Percentiles rank a stretch among this genome's conserved stretches.
These are phyloP conservation scores for Myotis findleyi DNA, from an alignment of 2,797 vertebrate genomes.

Conservation along the genomic window DNA sequence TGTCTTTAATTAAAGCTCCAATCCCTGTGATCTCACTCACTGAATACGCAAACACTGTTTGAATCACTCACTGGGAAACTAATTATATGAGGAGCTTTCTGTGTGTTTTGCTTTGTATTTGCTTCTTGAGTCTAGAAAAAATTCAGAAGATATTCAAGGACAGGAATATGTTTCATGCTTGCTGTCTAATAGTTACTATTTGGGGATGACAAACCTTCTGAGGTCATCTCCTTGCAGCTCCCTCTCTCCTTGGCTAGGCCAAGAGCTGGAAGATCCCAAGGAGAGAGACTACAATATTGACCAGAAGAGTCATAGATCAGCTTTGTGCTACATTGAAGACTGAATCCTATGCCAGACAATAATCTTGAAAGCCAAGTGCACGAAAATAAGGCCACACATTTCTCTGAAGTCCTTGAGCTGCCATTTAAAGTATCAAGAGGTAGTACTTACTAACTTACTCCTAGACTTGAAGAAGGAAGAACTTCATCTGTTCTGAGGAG, in stretches of 20 bases:
- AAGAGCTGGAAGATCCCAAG: background rate
- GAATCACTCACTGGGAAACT: background rate
- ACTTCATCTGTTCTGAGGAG: background rate
- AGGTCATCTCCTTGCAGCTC: background rate
- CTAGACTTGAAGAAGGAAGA: background rate
- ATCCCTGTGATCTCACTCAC: background rate
- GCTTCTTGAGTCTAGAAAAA: slow-evolving; percentile 36
- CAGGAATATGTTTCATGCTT: background rate
- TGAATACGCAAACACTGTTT: background rate
- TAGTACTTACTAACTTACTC: background rate
- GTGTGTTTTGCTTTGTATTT: background rate
- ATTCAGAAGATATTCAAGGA: slow-evolving; percentile 23
- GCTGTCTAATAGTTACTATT: background rate
- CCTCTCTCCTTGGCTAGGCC: background rate
- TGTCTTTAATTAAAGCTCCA: background rate
- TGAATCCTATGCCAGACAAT: background rate
- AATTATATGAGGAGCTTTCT: background rate
- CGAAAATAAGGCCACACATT: background rate
- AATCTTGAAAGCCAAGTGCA: background rate
- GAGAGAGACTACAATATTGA: background rate
- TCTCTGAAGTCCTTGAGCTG: background rate
- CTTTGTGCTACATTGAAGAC: background rate
- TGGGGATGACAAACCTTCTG: background rate
- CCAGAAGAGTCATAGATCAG: background rate
- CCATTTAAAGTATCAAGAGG: background rate